Percentiles rank a stretch among this genome's conserved stretches.
These are phyloP conservation scores for Macropis europaea DNA, from an alignment of 2,888 invertebrate species.

Conservation along the genomic window DNA sequence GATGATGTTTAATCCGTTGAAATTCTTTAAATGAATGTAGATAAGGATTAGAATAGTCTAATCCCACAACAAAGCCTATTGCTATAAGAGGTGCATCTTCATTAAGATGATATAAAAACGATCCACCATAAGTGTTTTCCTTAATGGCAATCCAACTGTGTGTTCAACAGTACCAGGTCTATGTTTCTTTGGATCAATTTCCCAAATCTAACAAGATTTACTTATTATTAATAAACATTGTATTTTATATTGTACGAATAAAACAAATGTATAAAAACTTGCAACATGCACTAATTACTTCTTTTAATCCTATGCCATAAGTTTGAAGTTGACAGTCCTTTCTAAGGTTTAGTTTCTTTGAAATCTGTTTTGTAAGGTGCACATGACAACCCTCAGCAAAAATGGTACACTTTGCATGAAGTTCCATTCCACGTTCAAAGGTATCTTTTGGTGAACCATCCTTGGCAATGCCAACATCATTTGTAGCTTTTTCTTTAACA, in stretches of 20 bases:
- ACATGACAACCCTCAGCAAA: slow-evolving; percentile 99
- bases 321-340: slow-evolving; percentile 93
- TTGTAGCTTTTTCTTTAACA: slow-evolving; percentile 97
- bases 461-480: slow-evolving; percentile 98
- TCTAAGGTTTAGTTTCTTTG: slow-evolving; percentile 89
- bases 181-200: slow-evolving; percentile 93
- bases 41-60: slow-evolving; percentile 98
- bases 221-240: not conserved
- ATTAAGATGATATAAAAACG: slow-evolving; percentile 96
- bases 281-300: slow-evolving; percentile 60
- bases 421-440: slow-evolving; percentile 99
- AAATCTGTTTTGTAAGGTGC: slow-evolving; percentile 95
- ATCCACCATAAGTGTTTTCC: slow-evolving; percentile 97
- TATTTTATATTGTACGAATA: not conserved
- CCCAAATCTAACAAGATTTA: slow-evolving; percentile 91
- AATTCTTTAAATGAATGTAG: slow-evolving; percentile 97
- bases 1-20: slow-evolving; percentile 97
- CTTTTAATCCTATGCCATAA: slow-evolving; percentile 90
- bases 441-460: slow-evolving; percentile 98
- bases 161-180: slow-evolving; percentile 97
- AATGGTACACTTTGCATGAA: slow-evolving; percentile 97
- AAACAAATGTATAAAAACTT: not conserved
- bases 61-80: slow-evolving; percentile 95
- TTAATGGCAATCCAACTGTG: slow-evolving; percentile 98
- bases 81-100: slow-evolving; percentile 92